These are phyloP conservation scores for cattle (Bos taurus) DNA, from an alignment of 2,113 vertebrate genomes.

Conservation along the genomic window ARS-UCD2.0 NC_037329.1:88773001-88773500, in stretches of 20 bases:
- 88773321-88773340: background rate
- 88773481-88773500: background rate
- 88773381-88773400: background rate
- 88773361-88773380: conserved; percentile 21
- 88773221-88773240: background rate
- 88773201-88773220: background rate
- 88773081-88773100: background rate
- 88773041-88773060: background rate
- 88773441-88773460: background rate
- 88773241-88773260: background rate
- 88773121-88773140: conserved; percentile 31
- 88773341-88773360: conserved; percentile 25
- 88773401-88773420: conserved; percentile 22
- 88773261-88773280: background rate
- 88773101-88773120: background rate
- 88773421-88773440: background rate
- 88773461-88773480: background rate
- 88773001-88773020: conserved; percentile 5
- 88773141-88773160: background rate
- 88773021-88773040: conserved; percentile 27
- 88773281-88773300: conserved; percentile 12
- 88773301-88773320: conserved; percentile 29
- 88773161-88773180: background rate
- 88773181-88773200: background rate
- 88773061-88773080: background rate